phyloP scores from a whole-genome alignment of 2,888 invertebrate genomes.

The Leucania comma region DNA sequence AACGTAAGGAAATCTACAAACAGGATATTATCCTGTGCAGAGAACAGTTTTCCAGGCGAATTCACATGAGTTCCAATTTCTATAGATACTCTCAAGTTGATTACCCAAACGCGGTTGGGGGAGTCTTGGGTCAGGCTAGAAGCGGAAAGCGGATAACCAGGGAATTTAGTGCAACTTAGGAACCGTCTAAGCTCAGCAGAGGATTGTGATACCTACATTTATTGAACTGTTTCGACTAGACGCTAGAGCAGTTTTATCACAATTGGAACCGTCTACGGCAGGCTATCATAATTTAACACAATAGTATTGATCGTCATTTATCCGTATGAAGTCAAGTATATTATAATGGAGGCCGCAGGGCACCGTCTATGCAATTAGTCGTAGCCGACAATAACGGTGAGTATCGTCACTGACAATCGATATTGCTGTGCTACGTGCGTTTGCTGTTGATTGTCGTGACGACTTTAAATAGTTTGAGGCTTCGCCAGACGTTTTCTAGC shows the following conservation, averaged over 20 bases:
- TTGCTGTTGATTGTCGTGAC: neutral
- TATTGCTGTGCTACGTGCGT: constrained; percentile 30
- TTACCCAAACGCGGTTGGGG: neutral
- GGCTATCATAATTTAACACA: constrained; percentile 23
- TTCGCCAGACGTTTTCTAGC: neutral
- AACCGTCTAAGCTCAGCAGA: neutral
- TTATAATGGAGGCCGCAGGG: constrained; percentile 19
- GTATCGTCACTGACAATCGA: constrained; percentile 22
- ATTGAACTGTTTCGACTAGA: neutral
- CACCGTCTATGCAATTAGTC: constrained; percentile 46
- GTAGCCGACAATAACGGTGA: constrained; percentile 10
- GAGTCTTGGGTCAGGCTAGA: too few relatives aligned
- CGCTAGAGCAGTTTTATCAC: neutral
- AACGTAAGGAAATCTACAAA: neutral
- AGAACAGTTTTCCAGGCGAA: neutral
- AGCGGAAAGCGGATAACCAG: neutral
- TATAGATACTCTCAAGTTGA: neutral
- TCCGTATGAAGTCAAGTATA: constrained; percentile 27
- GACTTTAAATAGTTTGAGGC: constrained; percentile 10
- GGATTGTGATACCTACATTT: neutral
- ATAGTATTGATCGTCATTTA: constrained; percentile 39
- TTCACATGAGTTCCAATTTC: neutral
- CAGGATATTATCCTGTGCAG: neutral
- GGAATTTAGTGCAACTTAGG: neutral
- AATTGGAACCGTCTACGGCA: constrained; percentile 8